A percentile compares a stretch with the other conserved stretches of the same genome.
These are phyloP conservation scores for Drosophila mimica DNA, from an alignment of 2,888 invertebrate genomes.

Conservation along the genomic window DNA sequence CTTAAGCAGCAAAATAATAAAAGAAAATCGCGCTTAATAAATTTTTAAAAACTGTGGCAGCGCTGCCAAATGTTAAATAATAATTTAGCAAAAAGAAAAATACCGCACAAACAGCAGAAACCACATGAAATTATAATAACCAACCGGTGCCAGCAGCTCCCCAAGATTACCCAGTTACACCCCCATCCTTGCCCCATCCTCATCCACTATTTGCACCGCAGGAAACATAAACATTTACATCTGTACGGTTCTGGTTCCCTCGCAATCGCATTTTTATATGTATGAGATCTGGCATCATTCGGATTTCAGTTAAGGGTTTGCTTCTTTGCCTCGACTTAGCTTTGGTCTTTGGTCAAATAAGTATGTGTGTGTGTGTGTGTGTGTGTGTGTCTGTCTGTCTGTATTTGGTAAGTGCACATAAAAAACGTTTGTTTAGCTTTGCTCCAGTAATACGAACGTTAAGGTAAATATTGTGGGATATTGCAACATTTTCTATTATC, in stretches of 20 bases:
- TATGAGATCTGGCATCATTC: constrained; percentile 38
- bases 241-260: constrained; percentile 49
- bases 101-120: constrained; percentile 32
- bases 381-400: constrained; percentile 13
- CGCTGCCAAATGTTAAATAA: constrained; percentile 68
- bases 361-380: background rate
- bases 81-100: constrained; percentile 56
- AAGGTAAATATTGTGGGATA: constrained; percentile 37
- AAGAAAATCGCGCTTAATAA: constrained; percentile 71
- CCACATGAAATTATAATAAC: constrained; percentile 69
- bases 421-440: constrained; percentile 32
- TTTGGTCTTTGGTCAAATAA: constrained; percentile 9
- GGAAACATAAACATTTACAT: constrained; percentile 76
- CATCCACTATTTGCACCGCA: constrained; percentile 35
- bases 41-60: constrained; percentile 77
- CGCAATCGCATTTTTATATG: constrained; percentile 55
- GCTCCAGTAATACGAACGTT: constrained; percentile 13
- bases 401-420: constrained; percentile 26
- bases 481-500: constrained; percentile 7
- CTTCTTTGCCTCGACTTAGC: constrained; percentile 7
- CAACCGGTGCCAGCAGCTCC: constrained; percentile 61
- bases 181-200: background rate
- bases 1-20: constrained; percentile 41
- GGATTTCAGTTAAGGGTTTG: constrained; percentile 12
- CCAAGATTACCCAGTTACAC: constrained; percentile 40